A percentile compares a stretch with the other conserved stretches of the same genome.
Evolutionary conservation across 2,888 invertebrate genomes (phyloP).

Genomic region (Megamerina dolium): DNA sequence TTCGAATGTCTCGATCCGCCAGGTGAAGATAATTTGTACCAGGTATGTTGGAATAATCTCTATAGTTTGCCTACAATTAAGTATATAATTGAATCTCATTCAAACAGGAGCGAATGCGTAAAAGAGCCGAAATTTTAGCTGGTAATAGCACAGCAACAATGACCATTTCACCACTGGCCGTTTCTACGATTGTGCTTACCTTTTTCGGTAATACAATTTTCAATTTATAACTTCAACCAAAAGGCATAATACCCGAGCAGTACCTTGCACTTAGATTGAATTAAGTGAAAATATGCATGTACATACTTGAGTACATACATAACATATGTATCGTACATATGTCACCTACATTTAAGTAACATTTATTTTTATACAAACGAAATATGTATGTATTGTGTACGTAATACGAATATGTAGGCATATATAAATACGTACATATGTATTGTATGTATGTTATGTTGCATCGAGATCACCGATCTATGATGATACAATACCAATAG

Average conservation of each 20-base stretch:
- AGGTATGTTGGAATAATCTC: constrained; percentile 33
- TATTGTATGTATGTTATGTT: no score
- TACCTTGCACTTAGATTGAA: no score
- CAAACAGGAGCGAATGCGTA: constrained; percentile 52
- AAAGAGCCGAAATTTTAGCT: constrained; percentile 57
- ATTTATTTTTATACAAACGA: no score
- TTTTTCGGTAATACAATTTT: constrained; percentile 38
- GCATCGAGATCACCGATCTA: no score
- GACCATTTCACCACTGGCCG: constrained; percentile 41
- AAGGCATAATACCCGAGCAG: constrained; percentile 3
- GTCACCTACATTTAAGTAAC: no score
- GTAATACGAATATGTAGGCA: no score
- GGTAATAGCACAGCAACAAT: constrained; percentile 52
- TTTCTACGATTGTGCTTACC: constrained; percentile 40
- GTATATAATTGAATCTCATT: not conserved
- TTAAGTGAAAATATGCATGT: no score
- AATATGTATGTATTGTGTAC: no score
- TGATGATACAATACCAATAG: no score
- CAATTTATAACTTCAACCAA: constrained; percentile 43
- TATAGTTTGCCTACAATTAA: not conserved
- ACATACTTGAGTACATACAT: no score
- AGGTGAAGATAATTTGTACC: constrained; percentile 59
- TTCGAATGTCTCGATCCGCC: constrained; percentile 80
- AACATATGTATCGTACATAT: no score
- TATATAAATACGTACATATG: no score